Conservation (phyloP, 2,888 invertebrate species). For the Parasteatoda lunata region DNA sequence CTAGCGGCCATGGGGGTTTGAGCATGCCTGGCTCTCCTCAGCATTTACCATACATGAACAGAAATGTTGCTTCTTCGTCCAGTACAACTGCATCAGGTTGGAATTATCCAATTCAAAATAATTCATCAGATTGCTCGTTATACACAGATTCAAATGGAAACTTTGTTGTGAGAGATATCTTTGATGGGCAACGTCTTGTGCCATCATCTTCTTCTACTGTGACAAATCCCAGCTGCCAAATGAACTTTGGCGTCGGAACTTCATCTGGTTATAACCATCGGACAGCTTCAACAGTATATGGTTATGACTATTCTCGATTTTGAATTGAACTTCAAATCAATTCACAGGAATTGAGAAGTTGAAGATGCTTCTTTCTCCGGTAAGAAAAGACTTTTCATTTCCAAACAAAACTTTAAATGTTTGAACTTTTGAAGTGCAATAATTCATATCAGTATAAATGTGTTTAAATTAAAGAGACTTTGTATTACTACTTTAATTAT, state of each 20-base stretch:
- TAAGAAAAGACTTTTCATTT: conserved; percentile 40
- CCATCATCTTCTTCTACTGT: conserved; percentile 44
- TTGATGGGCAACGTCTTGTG: conserved; percentile 62
- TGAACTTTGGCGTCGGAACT: conserved; percentile 57
- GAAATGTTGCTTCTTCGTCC: conserved; percentile 31
- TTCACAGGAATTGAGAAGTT: conserved; percentile 22
- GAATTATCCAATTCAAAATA: conserved; percentile 72
- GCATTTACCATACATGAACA: conserved; percentile 46
- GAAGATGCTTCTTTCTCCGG: conserved; percentile 45
- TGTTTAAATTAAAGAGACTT: no score
- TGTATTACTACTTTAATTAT: no score
- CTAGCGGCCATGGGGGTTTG: conserved; percentile 16
- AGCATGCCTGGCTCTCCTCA: conserved; percentile 57
- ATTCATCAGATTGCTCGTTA: conserved; percentile 55
- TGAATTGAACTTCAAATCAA: conserved; percentile 34
- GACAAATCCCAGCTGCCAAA: conserved; percentile 64
- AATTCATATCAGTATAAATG: not conserved
- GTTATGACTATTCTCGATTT: conserved; percentile 65
- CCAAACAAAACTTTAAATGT: conserved; percentile 11
- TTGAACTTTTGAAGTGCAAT: not conserved
- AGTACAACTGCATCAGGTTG: conserved; percentile 41
- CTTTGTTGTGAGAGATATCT: conserved; percentile 62
- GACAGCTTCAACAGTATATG: conserved; percentile 61
- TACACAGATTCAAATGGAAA: conserved; percentile 58
- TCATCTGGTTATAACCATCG: conserved; percentile 48